A percentile compares a stretch with the other conserved stretches of the same genome.
phyloP scores from a whole-genome alignment of 1,140 invertebrate species.

The Solen grandis region DNA sequence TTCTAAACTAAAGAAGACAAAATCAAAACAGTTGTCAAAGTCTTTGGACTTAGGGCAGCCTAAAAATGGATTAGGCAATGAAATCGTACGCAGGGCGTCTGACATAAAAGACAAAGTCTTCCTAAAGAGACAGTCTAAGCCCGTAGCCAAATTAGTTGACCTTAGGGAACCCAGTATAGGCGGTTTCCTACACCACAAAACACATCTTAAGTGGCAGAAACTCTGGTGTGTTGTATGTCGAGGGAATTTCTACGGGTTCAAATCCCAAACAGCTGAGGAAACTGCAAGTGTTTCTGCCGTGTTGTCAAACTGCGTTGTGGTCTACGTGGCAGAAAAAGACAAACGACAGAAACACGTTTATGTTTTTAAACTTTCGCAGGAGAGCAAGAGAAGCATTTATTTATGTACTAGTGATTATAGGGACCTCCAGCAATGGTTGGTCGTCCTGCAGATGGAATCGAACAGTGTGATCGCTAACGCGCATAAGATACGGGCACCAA shows the following conservation, averaged over 20 bases:
- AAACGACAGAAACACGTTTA: slow-evolving; percentile 62
- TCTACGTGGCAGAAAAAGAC: slow-evolving; percentile 61
- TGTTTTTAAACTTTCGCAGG: slow-evolving; percentile 69
- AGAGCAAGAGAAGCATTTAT: slow-evolving; percentile 65
- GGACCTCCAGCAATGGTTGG: slow-evolving; percentile 67
- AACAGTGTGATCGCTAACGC: slow-evolving; percentile 61
- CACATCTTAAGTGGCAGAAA: slow-evolving; percentile 66
- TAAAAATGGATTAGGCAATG: slow-evolving; percentile 55
- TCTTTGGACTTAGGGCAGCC: slow-evolving; percentile 60
- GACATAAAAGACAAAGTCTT: slow-evolving; percentile 71
- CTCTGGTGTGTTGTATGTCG: slow-evolving; percentile 67
- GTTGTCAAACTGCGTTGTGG: slow-evolving; percentile 61
- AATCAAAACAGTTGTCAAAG: slow-evolving; percentile 41
- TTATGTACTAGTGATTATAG: slow-evolving; percentile 62
- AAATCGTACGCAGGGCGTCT: slow-evolving; percentile 62
- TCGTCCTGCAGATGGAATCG: slow-evolving; percentile 68
- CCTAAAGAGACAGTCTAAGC: slow-evolving; percentile 44
- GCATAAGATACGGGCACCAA: slow-evolving; percentile 50
- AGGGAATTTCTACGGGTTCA: slow-evolving; percentile 73
- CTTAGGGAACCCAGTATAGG: slow-evolving; percentile 58
- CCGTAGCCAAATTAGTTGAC: slow-evolving; percentile 56
- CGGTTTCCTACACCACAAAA: slow-evolving; percentile 65
- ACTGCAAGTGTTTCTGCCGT: slow-evolving; percentile 57
- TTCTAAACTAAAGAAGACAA: slow-evolving; percentile 21
- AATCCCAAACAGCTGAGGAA: slow-evolving; percentile 60